These are phyloP conservation scores for Meiosimyza platycephala DNA, from an alignment of 2,888 invertebrate species.

Conservation along the genomic window DNA sequence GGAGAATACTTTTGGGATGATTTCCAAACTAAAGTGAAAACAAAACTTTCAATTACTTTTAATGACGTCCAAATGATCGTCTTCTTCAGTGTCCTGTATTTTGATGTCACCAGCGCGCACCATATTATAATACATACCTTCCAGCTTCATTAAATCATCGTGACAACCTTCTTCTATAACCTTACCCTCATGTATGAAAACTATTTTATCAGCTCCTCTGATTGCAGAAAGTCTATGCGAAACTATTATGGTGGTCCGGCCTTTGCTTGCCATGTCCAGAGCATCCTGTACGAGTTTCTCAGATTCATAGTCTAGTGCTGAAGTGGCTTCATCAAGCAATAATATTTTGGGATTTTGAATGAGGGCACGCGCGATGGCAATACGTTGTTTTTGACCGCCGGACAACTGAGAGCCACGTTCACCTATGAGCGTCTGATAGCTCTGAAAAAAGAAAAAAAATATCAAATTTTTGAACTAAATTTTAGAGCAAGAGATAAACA, in stretches of 20 bases:
- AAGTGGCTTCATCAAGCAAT: constrained; percentile 85
- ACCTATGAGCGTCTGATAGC: constrained; percentile 82
- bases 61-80: constrained; percentile 30
- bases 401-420: constrained; percentile 84
- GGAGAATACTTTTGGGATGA: background rate
- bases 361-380: constrained; percentile 86
- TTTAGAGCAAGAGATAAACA: background rate
- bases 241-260: constrained; percentile 81
- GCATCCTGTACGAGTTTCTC: constrained; percentile 86
- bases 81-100: constrained; percentile 41
- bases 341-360: constrained; percentile 81
- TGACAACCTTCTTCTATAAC: constrained; percentile 82
- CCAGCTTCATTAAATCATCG: constrained; percentile 74
- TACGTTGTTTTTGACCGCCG: constrained; percentile 87
- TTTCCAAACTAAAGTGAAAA: background rate
- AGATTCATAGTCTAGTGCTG: constrained; percentile 83
- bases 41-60: background rate
- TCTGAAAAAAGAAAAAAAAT: constrained; percentile 65
- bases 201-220: constrained; percentile 76
- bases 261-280: constrained; percentile 79
- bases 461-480: constrained; percentile 52
- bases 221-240: constrained; percentile 81
- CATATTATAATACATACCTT: constrained; percentile 77
- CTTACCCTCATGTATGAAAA: constrained; percentile 78
- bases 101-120: constrained; percentile 68